phyloP scores from a whole-genome alignment of 2,113 vertebrate species.

The Thryonomys swinderianus region DNA sequence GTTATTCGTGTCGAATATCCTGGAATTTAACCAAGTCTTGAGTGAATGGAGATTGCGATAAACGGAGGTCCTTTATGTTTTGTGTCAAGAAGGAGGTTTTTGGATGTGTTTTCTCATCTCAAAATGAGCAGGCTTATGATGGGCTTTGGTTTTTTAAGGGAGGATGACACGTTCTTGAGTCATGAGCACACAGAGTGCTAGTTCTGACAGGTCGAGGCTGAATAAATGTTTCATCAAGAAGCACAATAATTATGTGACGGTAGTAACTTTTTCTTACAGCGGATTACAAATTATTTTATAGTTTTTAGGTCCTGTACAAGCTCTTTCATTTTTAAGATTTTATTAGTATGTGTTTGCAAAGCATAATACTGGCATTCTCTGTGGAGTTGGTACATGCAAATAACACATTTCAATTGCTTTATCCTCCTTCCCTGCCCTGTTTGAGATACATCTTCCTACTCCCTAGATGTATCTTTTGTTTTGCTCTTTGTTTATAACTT shows the following conservation, averaged over 20 bases:
- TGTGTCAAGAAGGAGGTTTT: neutral
- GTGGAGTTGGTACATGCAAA: neutral
- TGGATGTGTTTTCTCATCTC: neutral
- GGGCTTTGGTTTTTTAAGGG: neutral
- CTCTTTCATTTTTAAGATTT: neutral
- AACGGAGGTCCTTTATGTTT: neutral
- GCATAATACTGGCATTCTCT: neutral
- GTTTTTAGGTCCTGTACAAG: neutral
- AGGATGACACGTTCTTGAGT: slow-evolving; percentile 18
- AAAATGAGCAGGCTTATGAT: neutral
- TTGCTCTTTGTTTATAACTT: neutral
- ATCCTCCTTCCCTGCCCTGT: neutral
- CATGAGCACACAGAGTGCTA: neutral
- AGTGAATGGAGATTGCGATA: neutral
- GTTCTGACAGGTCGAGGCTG: neutral
- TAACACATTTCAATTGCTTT: neutral
- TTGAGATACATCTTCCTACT: neutral
- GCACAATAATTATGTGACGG: neutral
- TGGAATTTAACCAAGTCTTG: neutral
- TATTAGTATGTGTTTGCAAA: neutral
- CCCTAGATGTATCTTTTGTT: neutral
- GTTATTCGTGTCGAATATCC: neutral
- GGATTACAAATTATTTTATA: neutral
- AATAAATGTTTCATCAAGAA: neutral
- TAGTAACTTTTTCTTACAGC: neutral